Evolutionary conservation across 2,797 vertebrate genomes (phyloP).

Genomic region (Mionectes olivaceus): DNA sequence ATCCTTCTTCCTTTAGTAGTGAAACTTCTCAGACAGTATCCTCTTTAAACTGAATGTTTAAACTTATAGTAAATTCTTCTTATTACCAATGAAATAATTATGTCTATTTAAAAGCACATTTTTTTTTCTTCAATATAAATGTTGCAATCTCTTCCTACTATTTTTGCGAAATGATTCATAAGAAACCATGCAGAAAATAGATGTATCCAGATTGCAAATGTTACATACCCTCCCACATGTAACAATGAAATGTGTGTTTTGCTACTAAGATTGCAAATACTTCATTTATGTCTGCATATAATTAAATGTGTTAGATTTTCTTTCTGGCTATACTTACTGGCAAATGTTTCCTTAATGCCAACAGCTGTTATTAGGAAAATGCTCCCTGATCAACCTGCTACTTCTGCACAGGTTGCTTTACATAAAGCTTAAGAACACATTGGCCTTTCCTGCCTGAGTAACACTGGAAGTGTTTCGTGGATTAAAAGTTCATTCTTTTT

Average conservation of each 20-base stretch:
- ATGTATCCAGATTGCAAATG: conserved; percentile 22
- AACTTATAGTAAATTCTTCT: background rate
- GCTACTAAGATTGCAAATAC: conserved; percentile 46
- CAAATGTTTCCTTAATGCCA: conserved; percentile 54
- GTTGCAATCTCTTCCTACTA: conserved; percentile 2
- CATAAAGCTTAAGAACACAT: background rate
- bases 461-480: background rate
- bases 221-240: conserved; percentile 17
- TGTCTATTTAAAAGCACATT: background rate
- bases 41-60: background rate
- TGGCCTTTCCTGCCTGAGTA: background rate
- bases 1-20: background rate
- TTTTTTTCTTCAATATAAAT: background rate
- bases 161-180: conserved; percentile 42
- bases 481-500: background rate
- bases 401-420: background rate
- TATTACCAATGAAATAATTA: background rate
- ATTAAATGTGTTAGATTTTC: conserved; percentile 44
- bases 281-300: conserved; percentile 50
- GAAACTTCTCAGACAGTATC: background rate
- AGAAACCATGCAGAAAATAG: conserved; percentile 35
- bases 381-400: background rate
- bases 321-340: background rate
- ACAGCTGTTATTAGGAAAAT: conserved; percentile 42
- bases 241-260: conserved; percentile 40